Base-by-base conservation (phyloP, 2,888 invertebrate genomes). In the Andrena hattorfiana region DNA sequence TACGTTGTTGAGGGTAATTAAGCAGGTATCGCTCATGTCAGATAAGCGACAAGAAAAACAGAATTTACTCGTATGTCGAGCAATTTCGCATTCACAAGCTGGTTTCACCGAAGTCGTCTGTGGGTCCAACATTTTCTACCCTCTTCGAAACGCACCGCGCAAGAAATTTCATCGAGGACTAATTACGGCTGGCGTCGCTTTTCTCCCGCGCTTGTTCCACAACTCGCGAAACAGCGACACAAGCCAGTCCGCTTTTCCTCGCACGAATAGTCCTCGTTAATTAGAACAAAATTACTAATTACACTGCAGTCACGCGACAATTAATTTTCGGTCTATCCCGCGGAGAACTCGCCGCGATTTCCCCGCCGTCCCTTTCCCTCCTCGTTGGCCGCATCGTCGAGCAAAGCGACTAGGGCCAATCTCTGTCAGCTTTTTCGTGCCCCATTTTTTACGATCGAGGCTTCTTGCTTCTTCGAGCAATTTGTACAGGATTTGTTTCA, bases 271-370 rank as follows among this genome's bases (percentile, higher is more conserved):
- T 79, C 69, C 77, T 68, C 73, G 77, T 81, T 88, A 88, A 87
- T 87, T 87, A 82, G 85, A 76, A 80, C 82, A 80, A 83, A 84
- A 88, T 87, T 82, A 85, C 87, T 88, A 88, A 87, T 87, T 87
- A 88, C 85, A 51, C 69, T 51, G 56, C 49, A 49, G 48, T 23
- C 68, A 59, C 71, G 74, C 28, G 32, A 66, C 72, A 81, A 87
- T 87, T 88, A 83, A 87, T 87, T 88, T 85, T 81, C 69, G 69
- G 75, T 48, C 51, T 68, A 76, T 76, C 59, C 23, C 60, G 20
- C n/a, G 54, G 20, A 60, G 68, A 28, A 51, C 56, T 56, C 48
- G 59, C 28, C 59, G 28, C 63, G 42, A 85, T 71, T 79, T 62
- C 49, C 78, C 42, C 35, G 67, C 48, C 5, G 56, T 76, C 66